These are phyloP conservation scores for Lumbricus terrestris DNA, from an alignment of 2,888 invertebrate genomes.

Conservation along the genomic window DNA sequence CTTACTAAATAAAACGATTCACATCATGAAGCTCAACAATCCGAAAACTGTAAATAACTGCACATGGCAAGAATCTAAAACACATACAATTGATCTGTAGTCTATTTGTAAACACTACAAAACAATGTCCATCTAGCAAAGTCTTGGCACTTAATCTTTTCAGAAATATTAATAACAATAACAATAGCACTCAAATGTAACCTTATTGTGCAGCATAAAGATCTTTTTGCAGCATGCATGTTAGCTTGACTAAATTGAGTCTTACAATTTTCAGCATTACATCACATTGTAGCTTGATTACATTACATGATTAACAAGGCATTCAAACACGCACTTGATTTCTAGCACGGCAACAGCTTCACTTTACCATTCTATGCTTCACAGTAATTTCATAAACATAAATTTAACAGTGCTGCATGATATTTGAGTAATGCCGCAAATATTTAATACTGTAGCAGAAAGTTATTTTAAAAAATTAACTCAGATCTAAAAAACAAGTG, in stretches of 20 bases:
- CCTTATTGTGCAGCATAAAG: not conserved
- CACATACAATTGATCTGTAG: too few species aligned
- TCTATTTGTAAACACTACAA: not conserved
- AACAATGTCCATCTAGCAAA: not conserved
- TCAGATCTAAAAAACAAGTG: not conserved
- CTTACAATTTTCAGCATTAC: not conserved
- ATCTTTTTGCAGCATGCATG: not conserved
- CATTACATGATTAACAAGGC: not conserved
- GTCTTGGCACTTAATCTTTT: not conserved
- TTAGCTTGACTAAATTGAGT: not conserved
- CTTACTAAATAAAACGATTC: not conserved
- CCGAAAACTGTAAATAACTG: not conserved
- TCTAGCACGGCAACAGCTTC: not conserved
- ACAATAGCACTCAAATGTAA: not conserved
- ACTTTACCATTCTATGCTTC: not conserved
- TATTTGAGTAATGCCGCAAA: not conserved
- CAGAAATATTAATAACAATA: not conserved
- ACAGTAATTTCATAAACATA: not conserved
- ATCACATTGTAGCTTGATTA: too few species aligned
- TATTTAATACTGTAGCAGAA: not conserved
- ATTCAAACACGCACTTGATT: not conserved
- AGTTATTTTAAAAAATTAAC: not conserved
- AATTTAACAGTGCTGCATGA: not conserved
- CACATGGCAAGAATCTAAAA: constrained; percentile 3
- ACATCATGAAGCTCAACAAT: not conserved